These are phyloP conservation scores for Polylopha cassiicola DNA, from an alignment of 2,888 invertebrate genomes.

Conservation along the genomic window DNA sequence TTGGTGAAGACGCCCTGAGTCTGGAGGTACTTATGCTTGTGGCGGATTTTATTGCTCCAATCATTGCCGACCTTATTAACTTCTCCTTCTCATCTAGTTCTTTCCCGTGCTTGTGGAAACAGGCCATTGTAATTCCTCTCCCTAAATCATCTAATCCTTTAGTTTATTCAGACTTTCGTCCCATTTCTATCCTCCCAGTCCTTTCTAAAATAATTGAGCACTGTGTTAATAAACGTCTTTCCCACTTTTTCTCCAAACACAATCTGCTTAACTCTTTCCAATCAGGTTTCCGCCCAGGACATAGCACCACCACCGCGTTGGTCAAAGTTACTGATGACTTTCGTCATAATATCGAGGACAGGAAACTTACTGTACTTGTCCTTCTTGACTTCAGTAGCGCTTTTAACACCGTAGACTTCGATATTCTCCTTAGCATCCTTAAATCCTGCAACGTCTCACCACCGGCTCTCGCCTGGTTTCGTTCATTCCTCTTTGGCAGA, in stretches of 20 bases:
- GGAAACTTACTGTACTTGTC: background rate
- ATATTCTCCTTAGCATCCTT: background rate
- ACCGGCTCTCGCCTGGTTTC: constrained; percentile 1
- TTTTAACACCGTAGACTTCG: constrained; percentile 1
- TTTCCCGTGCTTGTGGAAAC: constrained; percentile 17
- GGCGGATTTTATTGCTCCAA: no score
- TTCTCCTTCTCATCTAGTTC: constrained; percentile 8
- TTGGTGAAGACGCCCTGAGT: no score
- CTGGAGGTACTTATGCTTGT: background rate
- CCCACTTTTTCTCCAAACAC: background rate
- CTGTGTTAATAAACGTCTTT: constrained; percentile 8
- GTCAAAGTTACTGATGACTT: background rate
- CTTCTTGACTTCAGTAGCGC: background rate
- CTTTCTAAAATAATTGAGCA: constrained; percentile 20
- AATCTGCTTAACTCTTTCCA: constrained; percentile 9
- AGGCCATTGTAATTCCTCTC: constrained; percentile 16
- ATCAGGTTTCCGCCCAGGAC: constrained; percentile 13
- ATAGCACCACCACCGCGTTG: constrained; percentile 19
- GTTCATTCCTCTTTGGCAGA: constrained; percentile 3
- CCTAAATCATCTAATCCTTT: constrained; percentile 13
- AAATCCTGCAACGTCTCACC: constrained; percentile 5
- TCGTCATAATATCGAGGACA: background rate
- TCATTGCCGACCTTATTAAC: constrained; percentile 18
- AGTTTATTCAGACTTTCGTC: constrained; percentile 14
- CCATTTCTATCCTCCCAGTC: constrained; percentile 20